Evolutionary conservation across 2,113 vertebrate genomes (phyloP), one percentile per base, ranked within the genome.

Genomic region (Sphyrna mokarran): DNA sequence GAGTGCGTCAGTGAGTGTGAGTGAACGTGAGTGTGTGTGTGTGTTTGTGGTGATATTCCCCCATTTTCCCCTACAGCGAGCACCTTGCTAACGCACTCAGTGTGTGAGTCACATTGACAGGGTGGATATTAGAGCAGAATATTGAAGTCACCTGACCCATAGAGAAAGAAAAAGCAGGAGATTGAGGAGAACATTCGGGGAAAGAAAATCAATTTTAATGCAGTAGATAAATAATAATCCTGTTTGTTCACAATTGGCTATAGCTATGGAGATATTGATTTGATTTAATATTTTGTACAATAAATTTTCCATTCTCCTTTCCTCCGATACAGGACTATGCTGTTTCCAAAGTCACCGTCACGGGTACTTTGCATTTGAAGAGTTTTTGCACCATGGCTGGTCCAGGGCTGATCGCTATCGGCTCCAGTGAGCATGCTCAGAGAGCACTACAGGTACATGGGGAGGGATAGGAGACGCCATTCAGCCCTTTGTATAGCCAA

Each of bases 321-420:
- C 66, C 96, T 96, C 96, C 95, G 80, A 0, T 68, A 13, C 96
- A 98, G 98, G 98, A 98, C 97, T 99, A 99, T 29, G 98, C 99
- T 0, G 99, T 99, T 96, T 99, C 99, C 69, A 99, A 98, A 0
- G 98, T 99, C 22, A 98, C 99, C 0, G 98, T 99, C 95, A 91
- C 96, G 54, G 98, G 98, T 11, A 96, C 97, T 43, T 97, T 99
- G 96, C 99, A 99, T 96, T 97, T 99, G 97, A 99, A 99, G 97
- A 98, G 98, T 96, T 99, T 98, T 97, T 99, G 99, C 98, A 99
- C 98, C 96, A 99, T 99, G 99, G 99, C 98, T 87, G 99, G 99
- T 96, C 99, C 99, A 33, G 99, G 98, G 96, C 98, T 99, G 96
- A 98, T 99, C 4, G 97, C 98, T 68, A 99, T 99, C 0, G 99